Base-by-base conservation (phyloP, 2,797 vertebrate genomes). In the Gadopsis marmoratus region DNA sequence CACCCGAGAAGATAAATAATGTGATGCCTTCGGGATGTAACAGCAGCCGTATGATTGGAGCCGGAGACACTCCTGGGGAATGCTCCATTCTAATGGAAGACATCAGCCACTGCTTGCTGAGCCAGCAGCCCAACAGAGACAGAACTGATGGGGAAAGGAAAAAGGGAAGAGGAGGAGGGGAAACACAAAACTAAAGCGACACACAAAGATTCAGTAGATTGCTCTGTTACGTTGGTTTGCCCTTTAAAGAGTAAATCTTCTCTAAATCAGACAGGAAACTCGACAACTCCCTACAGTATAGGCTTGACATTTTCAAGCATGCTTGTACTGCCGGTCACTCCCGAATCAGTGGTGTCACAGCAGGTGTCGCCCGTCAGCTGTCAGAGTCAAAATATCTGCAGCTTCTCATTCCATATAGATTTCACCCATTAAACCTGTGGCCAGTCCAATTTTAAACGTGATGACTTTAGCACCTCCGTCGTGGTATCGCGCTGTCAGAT, bases 1-100 rank as follows among this genome's bases (percentile, higher is more conserved):
- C 89, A 88, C 80, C 78, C 68, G 76, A 71, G 63, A 83, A 82
- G 79, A 91, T 92, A 88, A 90, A 93, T 93, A 89, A 89, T 89
- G 88, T 80, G 85, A 86, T 35, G 81, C 79, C 83, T 66, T 31
- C 23, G 65, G 86, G 85, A 78, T 84, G 89, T 75, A 77, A 81
- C 68, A 75, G 86, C 83, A 84, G 83, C 64, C 60, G 65, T 83
- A 80, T 75, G 84, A 92, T 72, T 88, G 26, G 53, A 81, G 84
- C 72, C 62, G 19, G 86, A 79, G 85, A 84, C 88, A 69, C 75
- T 86, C 74, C 74, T 33, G 55, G 69, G 80, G 73, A 82, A 81
- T 4, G 71, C 79, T 64, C 67, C 69, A 76, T 64, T 85, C 73
- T 76, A 76, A 88, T 70, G 50, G 78, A 84, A 81, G 86, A 77